Conservation (phyloP, 37 sponge, comb jelly and placozoan genomes). For the Beroe ovata region DNA sequence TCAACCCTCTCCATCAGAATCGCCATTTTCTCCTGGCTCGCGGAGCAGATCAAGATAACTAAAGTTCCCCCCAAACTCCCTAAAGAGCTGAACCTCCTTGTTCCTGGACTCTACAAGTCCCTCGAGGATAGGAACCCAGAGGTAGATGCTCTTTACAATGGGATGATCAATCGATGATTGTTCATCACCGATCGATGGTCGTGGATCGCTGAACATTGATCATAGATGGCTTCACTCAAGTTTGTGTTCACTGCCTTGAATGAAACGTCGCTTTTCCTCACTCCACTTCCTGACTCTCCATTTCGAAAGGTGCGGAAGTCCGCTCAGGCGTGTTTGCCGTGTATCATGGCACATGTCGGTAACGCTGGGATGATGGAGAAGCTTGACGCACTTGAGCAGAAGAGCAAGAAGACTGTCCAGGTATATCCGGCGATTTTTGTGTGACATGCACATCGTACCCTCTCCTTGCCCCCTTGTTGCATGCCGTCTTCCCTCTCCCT, state of each 20-base stretch:
- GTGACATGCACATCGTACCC: too few relatives aligned
- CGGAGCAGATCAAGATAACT: slow-evolving; percentile 42
- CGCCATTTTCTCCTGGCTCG: slow-evolving; percentile 9
- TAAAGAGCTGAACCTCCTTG: slow-evolving; percentile 49
- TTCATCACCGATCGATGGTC: too few relatives aligned
- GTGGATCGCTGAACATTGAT: too few relatives aligned
- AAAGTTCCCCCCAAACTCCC: slow-evolving; percentile 57
- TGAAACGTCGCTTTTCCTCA: too few relatives aligned
- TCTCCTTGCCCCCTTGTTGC: too few relatives aligned
- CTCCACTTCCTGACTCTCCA: too few relatives aligned
- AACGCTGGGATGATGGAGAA: slow-evolving; percentile 36
- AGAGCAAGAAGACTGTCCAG: slow-evolving; percentile 65
- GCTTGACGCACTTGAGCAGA: background rate
- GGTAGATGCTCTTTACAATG: background rate
- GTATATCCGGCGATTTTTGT: background rate
- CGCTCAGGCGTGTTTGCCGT: slow-evolving; percentile 51
- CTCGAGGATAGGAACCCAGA: slow-evolving; percentile 61
- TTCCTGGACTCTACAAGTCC: slow-evolving; percentile 46
- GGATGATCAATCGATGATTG: too few relatives aligned
- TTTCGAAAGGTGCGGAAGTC: slow-evolving; percentile 41
- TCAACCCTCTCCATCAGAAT: too few relatives aligned
- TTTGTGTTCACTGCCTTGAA: too few relatives aligned
- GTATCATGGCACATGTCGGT: slow-evolving; percentile 52
- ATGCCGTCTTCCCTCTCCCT: too few relatives aligned
- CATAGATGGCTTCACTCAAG: too few relatives aligned